Conservation (phyloP, 2,113 vertebrate genomes). For the Mirza zaza region DNA sequence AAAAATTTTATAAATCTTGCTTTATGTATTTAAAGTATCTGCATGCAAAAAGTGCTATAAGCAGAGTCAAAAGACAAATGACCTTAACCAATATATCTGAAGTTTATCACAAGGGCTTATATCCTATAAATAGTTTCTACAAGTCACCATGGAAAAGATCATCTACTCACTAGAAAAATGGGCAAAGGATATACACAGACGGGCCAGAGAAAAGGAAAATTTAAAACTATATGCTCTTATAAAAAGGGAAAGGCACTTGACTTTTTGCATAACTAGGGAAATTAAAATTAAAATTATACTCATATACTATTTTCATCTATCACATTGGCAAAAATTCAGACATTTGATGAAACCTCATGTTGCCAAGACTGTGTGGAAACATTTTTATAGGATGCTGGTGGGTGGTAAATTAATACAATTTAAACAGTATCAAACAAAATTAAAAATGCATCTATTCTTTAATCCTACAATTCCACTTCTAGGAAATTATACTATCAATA, state of each 20-base stretch:
- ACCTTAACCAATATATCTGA: background rate
- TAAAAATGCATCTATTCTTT: background rate
- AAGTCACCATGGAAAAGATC: background rate
- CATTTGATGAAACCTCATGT: background rate
- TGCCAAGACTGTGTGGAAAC: background rate
- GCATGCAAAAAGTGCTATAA: background rate
- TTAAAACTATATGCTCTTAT: background rate
- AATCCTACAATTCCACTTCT: background rate
- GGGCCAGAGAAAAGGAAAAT: constrained; percentile 18
- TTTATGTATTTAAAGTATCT: background rate
- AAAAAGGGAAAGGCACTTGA: background rate
- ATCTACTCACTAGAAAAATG: background rate
- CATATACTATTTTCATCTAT: background rate
- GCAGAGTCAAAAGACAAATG: constrained; percentile 37
- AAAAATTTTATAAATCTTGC: background rate
- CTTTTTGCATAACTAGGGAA: background rate
- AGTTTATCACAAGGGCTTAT: background rate
- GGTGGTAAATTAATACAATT: background rate
- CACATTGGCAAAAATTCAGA: constrained; percentile 15
- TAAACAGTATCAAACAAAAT: constrained; percentile 14
- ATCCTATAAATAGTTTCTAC: background rate
- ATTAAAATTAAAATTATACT: background rate
- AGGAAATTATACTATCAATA: background rate
- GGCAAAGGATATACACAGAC: background rate
- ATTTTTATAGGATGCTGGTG: background rate